Evolutionary conservation across 2,888 invertebrate genomes (phyloP).

Genomic region (Patella ulyssiponensis): DNA sequence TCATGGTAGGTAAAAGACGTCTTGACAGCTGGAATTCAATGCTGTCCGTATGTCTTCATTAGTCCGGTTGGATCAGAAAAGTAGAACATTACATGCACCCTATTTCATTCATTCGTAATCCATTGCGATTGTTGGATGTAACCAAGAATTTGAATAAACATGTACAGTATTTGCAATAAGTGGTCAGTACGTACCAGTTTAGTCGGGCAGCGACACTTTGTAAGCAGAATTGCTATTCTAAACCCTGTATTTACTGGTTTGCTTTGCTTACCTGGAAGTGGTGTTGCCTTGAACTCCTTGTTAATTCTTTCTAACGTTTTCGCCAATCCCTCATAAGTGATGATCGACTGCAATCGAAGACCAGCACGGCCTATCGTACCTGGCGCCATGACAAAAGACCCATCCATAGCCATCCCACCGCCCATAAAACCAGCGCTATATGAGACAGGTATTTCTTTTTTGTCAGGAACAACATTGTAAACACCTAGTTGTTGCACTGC

Average conservation of each 20-base stretch:
- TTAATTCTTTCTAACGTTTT: conserved; percentile 46
- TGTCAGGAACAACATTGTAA: conserved; percentile 47
- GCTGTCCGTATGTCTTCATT: too few relatives aligned
- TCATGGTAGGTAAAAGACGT: too few relatives aligned
- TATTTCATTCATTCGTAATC: too few relatives aligned
- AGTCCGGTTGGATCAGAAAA: too few relatives aligned
- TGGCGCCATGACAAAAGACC: conserved; percentile 3
- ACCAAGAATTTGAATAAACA: background rate
- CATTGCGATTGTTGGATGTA: too few relatives aligned
- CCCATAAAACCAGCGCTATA: background rate
- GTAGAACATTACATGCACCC: too few relatives aligned
- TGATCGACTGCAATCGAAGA: conserved; percentile 7
- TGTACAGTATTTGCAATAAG: too few relatives aligned
- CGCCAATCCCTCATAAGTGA: conserved; percentile 44
- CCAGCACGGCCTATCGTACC: background rate
- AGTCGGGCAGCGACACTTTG: too few relatives aligned
- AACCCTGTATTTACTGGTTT: too few relatives aligned
- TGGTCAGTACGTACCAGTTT: too few relatives aligned
- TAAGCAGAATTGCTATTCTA: too few relatives aligned
- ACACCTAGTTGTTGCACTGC: conserved; percentile 50
- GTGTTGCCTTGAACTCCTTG: conserved; percentile 35
- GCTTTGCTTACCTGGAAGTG: conserved; percentile 45
- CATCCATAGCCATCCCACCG: conserved; percentile 4
- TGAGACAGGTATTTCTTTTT: conserved; percentile 24
- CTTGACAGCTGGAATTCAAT: too few relatives aligned